Evolutionary conservation across 2,888 invertebrate genomes (phyloP).

Genomic region (Zele albiditarsus): DNA sequence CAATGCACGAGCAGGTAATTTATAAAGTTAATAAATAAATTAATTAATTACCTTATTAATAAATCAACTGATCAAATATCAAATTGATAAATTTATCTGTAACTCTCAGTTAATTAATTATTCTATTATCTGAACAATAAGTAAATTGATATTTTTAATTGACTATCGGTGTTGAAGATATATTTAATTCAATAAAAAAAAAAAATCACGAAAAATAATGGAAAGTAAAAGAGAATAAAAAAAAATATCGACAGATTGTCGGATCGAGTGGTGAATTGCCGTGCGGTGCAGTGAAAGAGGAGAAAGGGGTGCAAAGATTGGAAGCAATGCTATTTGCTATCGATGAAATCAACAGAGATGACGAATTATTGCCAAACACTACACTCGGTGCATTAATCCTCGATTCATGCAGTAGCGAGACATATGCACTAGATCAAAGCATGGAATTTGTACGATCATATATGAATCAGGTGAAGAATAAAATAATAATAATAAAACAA

Average conservation of each 20-base stretch:
- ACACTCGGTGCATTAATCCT: constrained; percentile 72
- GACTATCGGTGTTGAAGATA: too few relatives aligned
- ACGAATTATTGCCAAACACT: constrained; percentile 77
- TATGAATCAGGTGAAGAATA: constrained; percentile 74
- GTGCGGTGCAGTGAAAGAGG: constrained; percentile 78
- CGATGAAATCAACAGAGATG: constrained; percentile 78
- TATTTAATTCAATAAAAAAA: too few relatives aligned
- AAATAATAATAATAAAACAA: not conserved
- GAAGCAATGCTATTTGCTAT: constrained; percentile 82
- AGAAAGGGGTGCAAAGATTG: constrained; percentile 81
- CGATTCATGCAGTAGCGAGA: constrained; percentile 77
- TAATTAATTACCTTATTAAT: not conserved
- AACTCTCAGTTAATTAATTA: too few relatives aligned
- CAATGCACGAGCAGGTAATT: constrained; percentile 78
- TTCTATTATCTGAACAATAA: too few relatives aligned
- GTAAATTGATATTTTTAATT: too few relatives aligned
- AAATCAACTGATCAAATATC: too few relatives aligned
- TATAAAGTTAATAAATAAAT: not conserved
- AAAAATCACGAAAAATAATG: too few relatives aligned
- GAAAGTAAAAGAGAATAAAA: not conserved
- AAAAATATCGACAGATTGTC: constrained; percentile 57
- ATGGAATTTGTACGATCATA: constrained; percentile 79
- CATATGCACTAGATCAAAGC: constrained; percentile 80
- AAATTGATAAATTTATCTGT: too few relatives aligned
- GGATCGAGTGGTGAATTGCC: constrained; percentile 70